These are phyloP conservation scores for Cyclargus thomasi DNA, from an alignment of 1,140 invertebrate genomes.

Conservation along the genomic window DNA sequence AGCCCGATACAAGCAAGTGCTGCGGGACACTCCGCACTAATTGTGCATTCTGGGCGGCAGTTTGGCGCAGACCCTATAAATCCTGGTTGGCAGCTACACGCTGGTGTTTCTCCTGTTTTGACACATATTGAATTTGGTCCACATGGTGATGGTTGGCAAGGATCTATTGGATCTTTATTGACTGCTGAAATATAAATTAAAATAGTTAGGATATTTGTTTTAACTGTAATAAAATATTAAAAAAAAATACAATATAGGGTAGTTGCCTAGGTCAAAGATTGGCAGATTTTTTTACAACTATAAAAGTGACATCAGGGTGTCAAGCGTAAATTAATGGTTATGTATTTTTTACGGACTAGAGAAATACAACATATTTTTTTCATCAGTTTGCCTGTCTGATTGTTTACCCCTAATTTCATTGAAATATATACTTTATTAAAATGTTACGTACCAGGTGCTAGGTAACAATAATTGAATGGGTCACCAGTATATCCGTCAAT, in stretches of 20 bases:
- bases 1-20: conserved; percentile 81
- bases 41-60: conserved; percentile 88
- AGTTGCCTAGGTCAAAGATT: no score
- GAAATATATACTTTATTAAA: neutral
- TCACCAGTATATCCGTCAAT: conserved; percentile 85
- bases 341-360: no score
- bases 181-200: conserved; percentile 35
- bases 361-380: no score
- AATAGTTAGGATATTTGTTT: neutral
- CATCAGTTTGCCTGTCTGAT: no score
- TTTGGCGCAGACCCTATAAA: conserved; percentile 87
- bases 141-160: conserved; percentile 86
- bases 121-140: conserved; percentile 87
- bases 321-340: no score
- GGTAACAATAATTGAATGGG: conserved; percentile 85
- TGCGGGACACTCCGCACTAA: conserved; percentile 83
- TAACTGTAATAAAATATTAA: no score
- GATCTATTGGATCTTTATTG: conserved; percentile 58
- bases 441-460: conserved; percentile 64
- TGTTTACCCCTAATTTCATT: no score
- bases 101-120: conserved; percentile 80
- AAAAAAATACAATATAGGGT: no score
- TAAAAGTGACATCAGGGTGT: no score
- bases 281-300: no score
- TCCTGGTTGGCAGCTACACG: conserved; percentile 84